A percentile compares a stretch with the other conserved stretches of the same genome.
Evolutionary conservation across 2,797 vertebrate genomes (phyloP).

Genomic region (Helarctos malayanus): DNA sequence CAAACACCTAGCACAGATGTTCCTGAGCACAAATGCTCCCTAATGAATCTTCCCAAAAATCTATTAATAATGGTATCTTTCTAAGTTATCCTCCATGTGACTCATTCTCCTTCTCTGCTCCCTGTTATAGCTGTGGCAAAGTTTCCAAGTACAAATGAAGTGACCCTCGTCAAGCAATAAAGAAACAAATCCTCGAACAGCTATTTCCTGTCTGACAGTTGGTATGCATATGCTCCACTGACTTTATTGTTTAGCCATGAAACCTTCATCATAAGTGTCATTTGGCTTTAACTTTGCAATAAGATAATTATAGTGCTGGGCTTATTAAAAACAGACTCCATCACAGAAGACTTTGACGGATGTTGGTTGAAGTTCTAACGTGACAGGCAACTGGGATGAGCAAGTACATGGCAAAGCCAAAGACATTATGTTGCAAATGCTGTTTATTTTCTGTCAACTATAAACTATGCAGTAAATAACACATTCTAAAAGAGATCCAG

Average conservation of each 20-base stretch:
- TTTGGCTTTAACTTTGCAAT: constrained; percentile 86
- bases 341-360: constrained; percentile 88
- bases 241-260: constrained; percentile 85
- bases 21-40: neutral
- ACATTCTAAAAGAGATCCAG: constrained; percentile 88
- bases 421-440: constrained; percentile 88
- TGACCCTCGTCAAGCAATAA: constrained; percentile 72
- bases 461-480: constrained; percentile 90
- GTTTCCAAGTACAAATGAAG: constrained; percentile 77
- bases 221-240: constrained; percentile 78
- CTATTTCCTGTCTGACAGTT: constrained; percentile 78
- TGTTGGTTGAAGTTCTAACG: constrained; percentile 81
- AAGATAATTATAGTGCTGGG: constrained; percentile 85
- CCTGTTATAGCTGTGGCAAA: constrained; percentile 29
- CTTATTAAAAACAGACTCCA: constrained; percentile 88
- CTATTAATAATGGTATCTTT: neutral
- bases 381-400: constrained; percentile 89
- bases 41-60: constrained; percentile 47
- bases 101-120: constrained; percentile 5
- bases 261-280: constrained; percentile 88
- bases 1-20: neutral
- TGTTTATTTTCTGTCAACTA: constrained; percentile 91
- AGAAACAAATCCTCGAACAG: constrained; percentile 79
- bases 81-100: neutral
- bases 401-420: constrained; percentile 86